Evolutionary conservation across 2,113 vertebrate species (phyloP), one percentile per base, ranked within the genome.

Genomic region (Silurus meridionalis): DNA sequence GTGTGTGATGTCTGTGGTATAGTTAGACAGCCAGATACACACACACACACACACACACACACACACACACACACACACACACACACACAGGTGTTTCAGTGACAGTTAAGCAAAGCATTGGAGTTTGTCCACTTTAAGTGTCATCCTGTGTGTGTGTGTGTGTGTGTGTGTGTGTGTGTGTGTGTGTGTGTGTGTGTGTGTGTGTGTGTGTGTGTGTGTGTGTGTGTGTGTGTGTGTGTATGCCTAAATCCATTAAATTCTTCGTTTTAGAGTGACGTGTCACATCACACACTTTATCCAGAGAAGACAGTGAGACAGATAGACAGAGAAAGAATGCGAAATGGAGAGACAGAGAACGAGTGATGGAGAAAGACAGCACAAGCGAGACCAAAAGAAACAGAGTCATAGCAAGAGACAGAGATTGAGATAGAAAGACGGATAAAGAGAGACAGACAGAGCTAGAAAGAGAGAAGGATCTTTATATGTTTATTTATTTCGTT

Each of bases 121-220:
- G 94, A 94, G 67, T 71, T 74, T 91, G 94, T 94, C 93, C 93
- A 94, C 91, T 92, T 89, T 90, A 91, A 93, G 91, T 94, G 94
- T 94, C 91, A 94, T 95, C 95, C 93, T 95, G 95, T 95, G 94
- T 95, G 28, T 37, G 28, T 95, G 93, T 66, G 63, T 66, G 63
- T 66, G 63, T 66, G 63, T 66, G 63, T 66, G 23, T 66, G 66
- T 67, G 66, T 67, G 66, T 15, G 66, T 67, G 67, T 8, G 67
- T 46, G 28, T 19, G 63, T 66, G 63, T 66, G 63, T 66, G 63
- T 66, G 63, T 66, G 23, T 66, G 66, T 67, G 66, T 67, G 66
- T 15, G 66, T 95, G 95, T 95, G 94, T 95, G 28, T 37, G 28
- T 95, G 93, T 66, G 63, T 66, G 63, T 66, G 63, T 66, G 63